Evolutionary conservation across 2,113 vertebrate genomes (phyloP).

Genomic region (Pollachius pollachius): DNA sequence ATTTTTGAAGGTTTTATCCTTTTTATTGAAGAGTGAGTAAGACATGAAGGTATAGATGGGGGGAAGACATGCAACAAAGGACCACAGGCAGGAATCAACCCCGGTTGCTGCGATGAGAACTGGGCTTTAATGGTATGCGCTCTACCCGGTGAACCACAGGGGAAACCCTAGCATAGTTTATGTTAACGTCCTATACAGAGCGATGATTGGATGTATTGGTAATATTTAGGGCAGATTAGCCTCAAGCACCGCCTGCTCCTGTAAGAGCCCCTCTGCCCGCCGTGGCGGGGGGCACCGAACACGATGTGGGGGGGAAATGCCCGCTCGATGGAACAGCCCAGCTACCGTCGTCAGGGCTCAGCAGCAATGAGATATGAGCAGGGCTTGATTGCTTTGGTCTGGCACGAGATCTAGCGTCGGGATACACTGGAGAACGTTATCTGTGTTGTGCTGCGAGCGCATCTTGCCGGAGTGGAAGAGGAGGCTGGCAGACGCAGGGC

Average conservation of each 20-base stretch:
- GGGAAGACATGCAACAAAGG: too few relatives aligned
- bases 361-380: background rate
- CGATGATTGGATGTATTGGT: background rate
- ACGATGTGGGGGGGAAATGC: background rate
- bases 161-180: too few relatives aligned
- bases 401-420: background rate
- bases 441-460: background rate
- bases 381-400: conserved; percentile 1
- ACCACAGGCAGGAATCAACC: too few relatives aligned
- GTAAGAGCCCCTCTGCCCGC: background rate
- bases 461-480: too few relatives aligned
- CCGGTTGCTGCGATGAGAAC: too few relatives aligned
- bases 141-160: too few relatives aligned
- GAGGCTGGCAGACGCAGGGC: too few relatives aligned
- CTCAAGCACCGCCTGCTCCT: background rate
- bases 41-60: too few relatives aligned
- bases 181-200: background rate
- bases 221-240: background rate
- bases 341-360: background rate
- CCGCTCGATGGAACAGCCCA: background rate
- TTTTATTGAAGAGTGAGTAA: too few relatives aligned
- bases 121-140: too few relatives aligned
- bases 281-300: background rate
- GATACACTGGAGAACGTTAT: background rate
- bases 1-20: too few relatives aligned